These are phyloP conservation scores for Chaetodon trifascialis DNA, from an alignment of 2,113 vertebrate genomes.

Conservation along the genomic window DNA sequence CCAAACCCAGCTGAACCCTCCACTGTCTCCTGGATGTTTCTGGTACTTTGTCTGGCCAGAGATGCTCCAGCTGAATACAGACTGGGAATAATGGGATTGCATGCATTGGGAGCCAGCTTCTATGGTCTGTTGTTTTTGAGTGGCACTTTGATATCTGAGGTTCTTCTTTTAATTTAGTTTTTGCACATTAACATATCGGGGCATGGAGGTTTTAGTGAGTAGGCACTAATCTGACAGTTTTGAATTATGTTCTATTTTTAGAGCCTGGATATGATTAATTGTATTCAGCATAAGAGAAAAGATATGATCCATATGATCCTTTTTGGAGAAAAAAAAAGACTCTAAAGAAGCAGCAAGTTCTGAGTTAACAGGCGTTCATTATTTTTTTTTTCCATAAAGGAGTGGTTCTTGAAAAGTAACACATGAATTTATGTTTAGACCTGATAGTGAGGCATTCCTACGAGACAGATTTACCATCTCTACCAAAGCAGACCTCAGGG, in stretches of 20 bases:
- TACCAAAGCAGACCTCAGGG: slow-evolving; percentile 55
- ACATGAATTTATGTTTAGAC: slow-evolving; percentile 62
- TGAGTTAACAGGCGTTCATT: slow-evolving; percentile 17
- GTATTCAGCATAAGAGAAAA: slow-evolving; percentile 33
- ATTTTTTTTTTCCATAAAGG: slow-evolving; percentile 49
- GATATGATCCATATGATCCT: background rate
- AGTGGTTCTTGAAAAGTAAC: slow-evolving; percentile 54
- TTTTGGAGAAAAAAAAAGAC: slow-evolving; percentile 19
- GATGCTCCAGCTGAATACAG: slow-evolving; percentile 36
- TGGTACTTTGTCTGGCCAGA: slow-evolving; percentile 33
- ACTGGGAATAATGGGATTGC: slow-evolving; percentile 48
- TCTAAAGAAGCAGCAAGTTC: slow-evolving; percentile 18
- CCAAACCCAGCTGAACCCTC: slow-evolving; percentile 36
- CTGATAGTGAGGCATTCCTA: slow-evolving; percentile 71
- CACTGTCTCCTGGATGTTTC: slow-evolving; percentile 42
- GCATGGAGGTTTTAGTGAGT: background rate
- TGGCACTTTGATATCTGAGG: slow-evolving; percentile 11
- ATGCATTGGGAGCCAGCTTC: slow-evolving; percentile 29
- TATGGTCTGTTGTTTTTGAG: slow-evolving; percentile 26
- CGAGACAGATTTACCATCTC: slow-evolving; percentile 75
- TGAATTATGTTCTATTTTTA: background rate
- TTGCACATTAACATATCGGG: background rate
- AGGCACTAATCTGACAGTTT: slow-evolving; percentile 6
- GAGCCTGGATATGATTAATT: background rate
- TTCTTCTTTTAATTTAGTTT: background rate